A percentile compares a stretch with the other conserved stretches of the same genome.
Conservation (phyloP, 1,140 invertebrate species). For the Neodiprion fabricii region DNA sequence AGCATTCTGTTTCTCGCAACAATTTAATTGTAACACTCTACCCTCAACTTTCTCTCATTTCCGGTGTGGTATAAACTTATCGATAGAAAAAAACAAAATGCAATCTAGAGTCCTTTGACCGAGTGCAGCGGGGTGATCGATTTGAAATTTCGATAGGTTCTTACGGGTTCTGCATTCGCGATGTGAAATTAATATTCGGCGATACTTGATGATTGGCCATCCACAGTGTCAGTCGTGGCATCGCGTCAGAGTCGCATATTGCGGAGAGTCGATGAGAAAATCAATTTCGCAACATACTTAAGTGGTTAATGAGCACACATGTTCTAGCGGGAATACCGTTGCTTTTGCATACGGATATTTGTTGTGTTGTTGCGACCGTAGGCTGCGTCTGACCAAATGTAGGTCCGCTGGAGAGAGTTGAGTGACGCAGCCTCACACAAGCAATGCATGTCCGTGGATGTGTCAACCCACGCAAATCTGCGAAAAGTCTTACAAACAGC, state of each 20-base stretch:
- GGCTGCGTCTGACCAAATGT: background rate
- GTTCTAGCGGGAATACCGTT: background rate
- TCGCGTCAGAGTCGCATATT: too few species aligned
- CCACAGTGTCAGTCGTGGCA: background rate
- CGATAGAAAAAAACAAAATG: too few species aligned
- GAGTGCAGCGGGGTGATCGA: too few species aligned
- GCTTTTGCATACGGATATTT: background rate
- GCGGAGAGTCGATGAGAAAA: background rate
- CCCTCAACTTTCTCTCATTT: too few species aligned
- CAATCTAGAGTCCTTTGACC: too few species aligned
- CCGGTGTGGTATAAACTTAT: too few species aligned
- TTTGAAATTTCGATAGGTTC: too few species aligned
- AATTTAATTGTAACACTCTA: too few species aligned
- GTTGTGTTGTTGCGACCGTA: background rate
- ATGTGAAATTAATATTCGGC: too few species aligned
- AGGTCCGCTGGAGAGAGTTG: conserved; percentile 1
- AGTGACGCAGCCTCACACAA: background rate
- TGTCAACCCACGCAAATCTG: background rate
- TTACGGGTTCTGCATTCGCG: too few species aligned
- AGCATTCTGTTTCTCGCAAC: too few species aligned
- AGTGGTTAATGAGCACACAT: background rate
- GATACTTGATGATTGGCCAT: too few species aligned
- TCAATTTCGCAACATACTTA: background rate
- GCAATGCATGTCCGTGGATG: background rate
- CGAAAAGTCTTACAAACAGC: background rate